Base-by-base conservation (phyloP, 2,113 vertebrate genomes). In the Myiagra hebetior region DNA sequence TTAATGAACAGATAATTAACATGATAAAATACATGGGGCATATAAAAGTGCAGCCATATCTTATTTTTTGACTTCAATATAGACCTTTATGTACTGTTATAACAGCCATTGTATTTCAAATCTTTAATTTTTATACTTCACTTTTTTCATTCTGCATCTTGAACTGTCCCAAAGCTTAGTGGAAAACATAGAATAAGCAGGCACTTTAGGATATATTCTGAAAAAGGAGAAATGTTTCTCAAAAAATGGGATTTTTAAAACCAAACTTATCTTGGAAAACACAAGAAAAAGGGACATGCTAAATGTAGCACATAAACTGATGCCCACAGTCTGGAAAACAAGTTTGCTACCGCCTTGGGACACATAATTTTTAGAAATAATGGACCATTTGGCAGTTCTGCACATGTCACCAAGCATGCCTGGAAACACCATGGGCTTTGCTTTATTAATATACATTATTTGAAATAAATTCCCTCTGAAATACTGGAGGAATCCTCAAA, bases 331-430 rank as follows among this genome's bases (percentile, higher is more conserved):
- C 96, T 97, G 94, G 94, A 95, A 97, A 98, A 95, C 95, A 97
- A 96, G 89, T 96, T 97, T 97, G 96, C 95, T 97, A 89, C 97
- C 24, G 83, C 95, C 97, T 93, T 94, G 97, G 98, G 97, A 98
- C 96, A 96, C 88, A 97, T 97, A 96, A 96, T 97, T 98, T 98
- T 98, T 97, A 97, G 97, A 98, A 98, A 98, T 97, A 98, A 98
- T 97, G 97, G 97, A 97, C 95, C 97, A 97, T 98, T 98, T 98
- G 98, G 98, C 98, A 97, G 96, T 75, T 78, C 80, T 91, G 90
- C 97, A 98, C 97, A 96, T 97, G 97, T 96, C 97, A 94, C 77
- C 91, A 63, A 91, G 73, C 96, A 92, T 89, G 78, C 95, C 72
- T 97, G 87, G 95, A 95, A 97, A 70, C 91, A 94, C 94, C 92